Evolutionary conservation across 2,113 vertebrate species (phyloP), one percentile per base, ranked within the genome.

Genomic region (Ranitomeya variabilis): DNA sequence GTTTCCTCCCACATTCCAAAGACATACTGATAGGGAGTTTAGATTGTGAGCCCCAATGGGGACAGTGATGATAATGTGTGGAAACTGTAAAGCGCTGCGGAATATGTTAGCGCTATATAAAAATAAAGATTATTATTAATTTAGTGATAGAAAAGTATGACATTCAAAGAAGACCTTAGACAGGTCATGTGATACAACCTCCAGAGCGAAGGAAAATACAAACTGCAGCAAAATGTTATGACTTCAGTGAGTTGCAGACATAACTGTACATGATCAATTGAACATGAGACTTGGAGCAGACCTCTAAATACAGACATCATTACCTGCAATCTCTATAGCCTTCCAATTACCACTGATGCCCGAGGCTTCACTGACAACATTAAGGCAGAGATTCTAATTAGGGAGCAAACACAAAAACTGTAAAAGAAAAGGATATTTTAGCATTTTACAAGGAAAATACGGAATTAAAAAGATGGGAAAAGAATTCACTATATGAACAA

Each of bases 231-330:
- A 60, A 26, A 81, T 21, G 26, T 81, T 62, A 11, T 52, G 31
- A 66, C 59, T n/a, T 45, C 80, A 21, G 60, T 11, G 7, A 13
- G 64, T 62, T 23, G 81, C 62, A 83, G 64, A 37, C 37, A 83
- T 52, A 83, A 69, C 37, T 81, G 59, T 81, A 18, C 16, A 66
- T 52, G 80, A 66, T 83, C 80, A 66, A 83, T 66, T 7, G 80
- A 82, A 83, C 37, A 37, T 66, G 16, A 66, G 81, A 64, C 37
- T 23, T 1, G 2, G 59, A n/a, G 21, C 45, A 67, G 64, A 54
- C 81, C 59, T 67, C 45, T 62, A 60, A 81, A 62, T 62, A 37
- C 59, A 83, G 59, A 83, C 37, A 83, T 69, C 37, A 62, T n/a
- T 66, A 64, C 80, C 81, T 83, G 64, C 59, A n/a, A 69, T 54